These are phyloP conservation scores for Laothoe populi DNA, from an alignment of 2,888 invertebrate species.

Conservation along the genomic window DNA sequence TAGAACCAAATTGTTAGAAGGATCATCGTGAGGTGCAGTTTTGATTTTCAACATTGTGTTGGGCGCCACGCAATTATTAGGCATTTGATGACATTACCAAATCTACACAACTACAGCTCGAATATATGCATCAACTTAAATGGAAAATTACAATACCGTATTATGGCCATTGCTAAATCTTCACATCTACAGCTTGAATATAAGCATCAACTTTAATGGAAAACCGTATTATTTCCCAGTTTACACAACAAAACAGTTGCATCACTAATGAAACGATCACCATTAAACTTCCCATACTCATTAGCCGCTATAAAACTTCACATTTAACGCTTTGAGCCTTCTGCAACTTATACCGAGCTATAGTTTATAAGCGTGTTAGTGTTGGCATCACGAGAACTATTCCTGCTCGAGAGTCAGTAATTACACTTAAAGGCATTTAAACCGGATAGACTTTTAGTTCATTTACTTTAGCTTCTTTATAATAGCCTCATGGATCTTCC, in stretches of 20 bases:
- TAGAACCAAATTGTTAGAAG: no score
- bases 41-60: no score
- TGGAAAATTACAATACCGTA: no score
- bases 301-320: constrained; percentile 10
- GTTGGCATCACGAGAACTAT: constrained; percentile 26
- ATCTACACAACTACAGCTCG: no score
- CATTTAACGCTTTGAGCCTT: constrained; percentile 14
- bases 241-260: neutral
- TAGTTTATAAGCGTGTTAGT: constrained; percentile 25
- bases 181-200: no score
- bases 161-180: no score
- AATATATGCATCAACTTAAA: no score
- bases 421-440: constrained; percentile 39
- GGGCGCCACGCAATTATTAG: no score
- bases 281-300: neutral
- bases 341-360: constrained; percentile 8
- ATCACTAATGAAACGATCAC: constrained; percentile 1
- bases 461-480: constrained; percentile 37
- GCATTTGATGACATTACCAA: no score
- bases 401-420: constrained; percentile 33
- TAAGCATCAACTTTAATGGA: neutral
- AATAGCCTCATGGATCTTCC: constrained; percentile 34
- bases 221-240: neutral
- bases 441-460: constrained; percentile 36
- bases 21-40: no score